These are phyloP conservation scores for Microctonus hyperodae DNA, from an alignment of 2,888 invertebrate species.

Conservation along the genomic window DNA sequence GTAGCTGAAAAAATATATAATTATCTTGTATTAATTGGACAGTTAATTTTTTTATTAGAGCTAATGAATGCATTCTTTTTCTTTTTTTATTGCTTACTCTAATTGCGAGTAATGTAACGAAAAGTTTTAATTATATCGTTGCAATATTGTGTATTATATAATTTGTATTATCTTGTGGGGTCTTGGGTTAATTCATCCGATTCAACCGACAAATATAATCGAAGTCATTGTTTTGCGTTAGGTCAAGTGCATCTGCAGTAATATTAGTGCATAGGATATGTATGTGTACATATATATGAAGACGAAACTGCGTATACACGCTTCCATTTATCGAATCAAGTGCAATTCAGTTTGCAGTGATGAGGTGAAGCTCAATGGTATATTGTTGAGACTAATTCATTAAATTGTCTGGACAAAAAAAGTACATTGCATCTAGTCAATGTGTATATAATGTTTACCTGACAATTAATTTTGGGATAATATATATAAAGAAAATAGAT, in stretches of 20 bases:
- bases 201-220: slow-evolving; percentile 19
- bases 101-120: not conserved
- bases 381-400: not conserved
- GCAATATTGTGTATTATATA: not conserved
- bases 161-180: not conserved
- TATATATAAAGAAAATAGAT: no score
- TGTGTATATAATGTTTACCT: no score
- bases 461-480: no score
- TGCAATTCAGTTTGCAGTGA: slow-evolving; percentile 44
- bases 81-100: not conserved
- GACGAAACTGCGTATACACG: slow-evolving; percentile 24
- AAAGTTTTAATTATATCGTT: not conserved
- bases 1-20: no score
- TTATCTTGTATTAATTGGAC: no score
- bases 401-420: not conserved
- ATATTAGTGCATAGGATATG: not conserved
- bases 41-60: no score
- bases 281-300: not conserved
- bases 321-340: slow-evolving; percentile 38
- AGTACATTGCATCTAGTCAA: no score
- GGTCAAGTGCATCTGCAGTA: slow-evolving; percentile 11
- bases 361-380: slow-evolving; percentile 20
- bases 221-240: slow-evolving; percentile 19
- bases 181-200: not conserved
- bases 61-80: not conserved